Conservation (phyloP, 2,797 vertebrate species). For the Gymnoscopelus microlampas region DNA sequence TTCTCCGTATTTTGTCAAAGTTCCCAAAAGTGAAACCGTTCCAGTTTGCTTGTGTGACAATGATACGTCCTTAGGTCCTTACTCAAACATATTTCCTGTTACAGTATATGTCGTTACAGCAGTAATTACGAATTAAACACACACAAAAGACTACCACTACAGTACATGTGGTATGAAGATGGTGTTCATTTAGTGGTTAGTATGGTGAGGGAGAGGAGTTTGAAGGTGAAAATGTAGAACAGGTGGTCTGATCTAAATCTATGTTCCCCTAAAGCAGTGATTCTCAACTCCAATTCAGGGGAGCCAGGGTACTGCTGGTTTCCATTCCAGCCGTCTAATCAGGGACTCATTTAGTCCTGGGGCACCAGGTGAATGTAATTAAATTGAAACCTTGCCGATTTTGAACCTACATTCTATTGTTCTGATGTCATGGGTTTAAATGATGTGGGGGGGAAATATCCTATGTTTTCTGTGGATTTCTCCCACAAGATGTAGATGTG, state of each 20-base stretch:
- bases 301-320: no score
- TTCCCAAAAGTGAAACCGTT: neutral
- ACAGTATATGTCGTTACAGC: neutral
- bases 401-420: no score
- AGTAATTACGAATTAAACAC: neutral
- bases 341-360: no score
- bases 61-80: conserved; percentile 1
- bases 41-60: neutral
- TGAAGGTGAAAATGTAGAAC: conserved; percentile 4
- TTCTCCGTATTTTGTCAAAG: conserved; percentile 7
- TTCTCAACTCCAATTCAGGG: no score
- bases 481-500: no score
- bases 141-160: no score
- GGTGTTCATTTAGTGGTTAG: neutral
- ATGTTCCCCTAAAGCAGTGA: neutral
- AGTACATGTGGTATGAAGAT: neutral
- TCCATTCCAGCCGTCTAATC: no score
- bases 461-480: no score
- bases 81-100: neutral
- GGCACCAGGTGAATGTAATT: no score
- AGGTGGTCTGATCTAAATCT: conserved; percentile 26
- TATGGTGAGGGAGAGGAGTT: conserved; percentile 30
- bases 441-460: no score
- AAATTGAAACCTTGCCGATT: no score
- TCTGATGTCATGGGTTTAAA: no score